A percentile compares a stretch with the other conserved stretches of the same genome.
phyloP scores from a whole-genome alignment of 2,888 invertebrate genomes.

The Rapana venosa region DNA sequence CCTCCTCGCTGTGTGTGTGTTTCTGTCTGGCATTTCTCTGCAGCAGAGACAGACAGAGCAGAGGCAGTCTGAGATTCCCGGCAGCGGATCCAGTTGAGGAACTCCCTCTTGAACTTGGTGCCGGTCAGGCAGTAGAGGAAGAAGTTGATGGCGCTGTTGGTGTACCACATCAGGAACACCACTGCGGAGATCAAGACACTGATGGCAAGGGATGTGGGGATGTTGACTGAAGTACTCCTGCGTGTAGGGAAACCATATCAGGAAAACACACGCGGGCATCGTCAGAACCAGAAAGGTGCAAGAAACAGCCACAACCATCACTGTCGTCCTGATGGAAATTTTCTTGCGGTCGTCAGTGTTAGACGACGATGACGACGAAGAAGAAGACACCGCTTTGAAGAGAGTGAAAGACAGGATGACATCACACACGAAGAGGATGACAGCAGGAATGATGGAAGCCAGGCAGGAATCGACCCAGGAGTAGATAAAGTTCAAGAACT shows the following conservation, averaged over 20 bases:
- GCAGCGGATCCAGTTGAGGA: not conserved
- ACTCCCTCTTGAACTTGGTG: not conserved
- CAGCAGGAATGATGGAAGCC: not conserved
- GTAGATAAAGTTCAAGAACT: not conserved
- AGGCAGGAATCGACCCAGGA: not conserved
- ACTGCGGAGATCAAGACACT: not conserved
- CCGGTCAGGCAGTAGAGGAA: not conserved
- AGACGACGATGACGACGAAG: not conserved
- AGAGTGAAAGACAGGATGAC: not conserved
- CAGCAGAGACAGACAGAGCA: too few species aligned
- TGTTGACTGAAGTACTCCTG: not conserved
- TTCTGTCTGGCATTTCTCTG: too few species aligned
- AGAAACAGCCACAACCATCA: not conserved
- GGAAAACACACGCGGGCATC: not conserved
- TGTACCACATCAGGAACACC: constrained; percentile 10
- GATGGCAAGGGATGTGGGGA: too few species aligned
- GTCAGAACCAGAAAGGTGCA: not conserved
- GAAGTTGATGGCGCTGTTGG: not conserved
- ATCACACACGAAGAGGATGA: not conserved
- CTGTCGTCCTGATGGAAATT: not conserved
- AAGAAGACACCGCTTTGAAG: not conserved
- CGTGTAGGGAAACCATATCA: not conserved
- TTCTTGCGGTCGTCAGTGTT: not conserved
- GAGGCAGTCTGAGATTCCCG: too few species aligned
- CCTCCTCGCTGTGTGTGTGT: too few species aligned